Base-by-base conservation (phyloP, 2,888 invertebrate species). In the Orthosia gracilis region DNA sequence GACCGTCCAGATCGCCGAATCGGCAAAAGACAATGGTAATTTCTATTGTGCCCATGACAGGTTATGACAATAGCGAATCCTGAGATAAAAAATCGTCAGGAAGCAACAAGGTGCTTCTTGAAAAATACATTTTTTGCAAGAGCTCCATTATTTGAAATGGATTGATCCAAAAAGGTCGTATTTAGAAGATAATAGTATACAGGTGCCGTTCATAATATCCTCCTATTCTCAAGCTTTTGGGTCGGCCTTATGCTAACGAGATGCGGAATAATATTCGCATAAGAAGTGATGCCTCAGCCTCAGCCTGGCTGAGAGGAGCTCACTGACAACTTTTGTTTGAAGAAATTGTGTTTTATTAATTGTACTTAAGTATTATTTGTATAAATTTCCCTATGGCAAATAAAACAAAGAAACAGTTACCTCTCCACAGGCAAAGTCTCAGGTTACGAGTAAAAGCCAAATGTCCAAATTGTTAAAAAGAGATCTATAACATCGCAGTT, bases 181-280 rank as follows among this genome's bases (percentile, higher is more conserved):
- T 73, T 58, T 17, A 26, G n/a, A 50, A 54, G 54, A 66, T 66
- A 49, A 76, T 58, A 55, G 4, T 52, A 13, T 23, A 21, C 58
- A 54, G 59, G 47, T 61, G 54, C 54, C 21, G 31, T 47, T 31
- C 26, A 55, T 45, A 68, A 75, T 45, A 50, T 21, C 17, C 11
- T 55, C 21, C 18, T 57, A 52, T 31, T 31, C 18, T 63, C 15
- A 15, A 47, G 7, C 62, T 52, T 63, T 40, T 52, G 52, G 47
- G 52, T 31, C 62, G 26, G 52, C 50, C 45, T 45, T 57, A 50
- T 58, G 17, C 17, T 63, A 57, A 68, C 21, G 55, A 62, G 55
- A 57, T 69, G 18, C 61, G 49, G 77, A 59, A 64, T 64, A 76
- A 76, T 64, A 78, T 59, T 69, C 40, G 47, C 49, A 58, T 70